Evolutionary conservation across 2,888 invertebrate genomes (phyloP).

Genomic region (Brenthis ino): DNA sequence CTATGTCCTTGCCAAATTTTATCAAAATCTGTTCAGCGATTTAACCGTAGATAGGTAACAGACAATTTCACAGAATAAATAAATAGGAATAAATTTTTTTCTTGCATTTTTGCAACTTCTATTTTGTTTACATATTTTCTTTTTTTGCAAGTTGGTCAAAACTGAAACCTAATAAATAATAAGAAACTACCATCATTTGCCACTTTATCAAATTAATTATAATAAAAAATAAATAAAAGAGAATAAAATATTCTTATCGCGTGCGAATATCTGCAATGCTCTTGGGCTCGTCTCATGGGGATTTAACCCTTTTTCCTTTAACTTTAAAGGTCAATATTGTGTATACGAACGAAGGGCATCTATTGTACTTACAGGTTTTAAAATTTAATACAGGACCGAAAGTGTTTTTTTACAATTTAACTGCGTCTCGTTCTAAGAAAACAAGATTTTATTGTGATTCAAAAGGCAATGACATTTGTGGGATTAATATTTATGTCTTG

Average conservation of each 20-base stretch:
- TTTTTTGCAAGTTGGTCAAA: too few species aligned
- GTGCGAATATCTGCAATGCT: constrained; percentile 55
- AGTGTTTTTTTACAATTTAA: constrained; percentile 24
- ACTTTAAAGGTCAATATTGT: constrained; percentile 5
- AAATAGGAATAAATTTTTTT: too few species aligned
- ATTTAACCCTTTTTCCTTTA: background rate
- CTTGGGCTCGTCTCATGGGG: background rate
- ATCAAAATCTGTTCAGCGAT: too few species aligned
- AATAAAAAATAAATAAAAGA: background rate
- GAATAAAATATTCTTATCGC: constrained; percentile 50
- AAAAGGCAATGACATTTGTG: constrained; percentile 14
- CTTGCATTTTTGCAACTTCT: too few species aligned
- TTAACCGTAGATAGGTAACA: too few species aligned
- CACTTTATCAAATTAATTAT: background rate
- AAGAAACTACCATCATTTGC: background rate
- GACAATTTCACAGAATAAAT: too few species aligned
- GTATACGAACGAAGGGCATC: constrained; percentile 10
- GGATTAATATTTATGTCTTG: background rate
- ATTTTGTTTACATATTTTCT: too few species aligned
- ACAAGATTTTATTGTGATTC: constrained; percentile 16
- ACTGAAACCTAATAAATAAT: too few species aligned
- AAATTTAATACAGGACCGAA: constrained; percentile 4
- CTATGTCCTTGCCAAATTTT: too few species aligned
- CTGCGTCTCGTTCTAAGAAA: constrained; percentile 29
- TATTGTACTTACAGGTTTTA: constrained; percentile 25